These are phyloP conservation scores for Psittacula cyanocephala DNA, from an alignment of 2,113 vertebrate species.

Conservation along the genomic window DNA sequence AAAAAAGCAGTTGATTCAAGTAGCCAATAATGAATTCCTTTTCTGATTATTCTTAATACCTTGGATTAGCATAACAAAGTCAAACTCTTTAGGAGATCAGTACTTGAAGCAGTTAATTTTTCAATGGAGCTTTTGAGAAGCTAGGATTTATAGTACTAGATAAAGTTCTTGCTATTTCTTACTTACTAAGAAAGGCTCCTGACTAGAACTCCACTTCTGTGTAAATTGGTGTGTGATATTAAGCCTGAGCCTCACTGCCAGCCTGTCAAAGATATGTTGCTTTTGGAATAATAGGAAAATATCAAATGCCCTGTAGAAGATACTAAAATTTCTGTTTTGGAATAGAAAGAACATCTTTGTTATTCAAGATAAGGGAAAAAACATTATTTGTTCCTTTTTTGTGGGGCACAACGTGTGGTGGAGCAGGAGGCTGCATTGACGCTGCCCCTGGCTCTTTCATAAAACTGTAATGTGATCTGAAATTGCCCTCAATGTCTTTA, in stretches of 20 bases:
- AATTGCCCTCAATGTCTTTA: neutral
- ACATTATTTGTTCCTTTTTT: neutral
- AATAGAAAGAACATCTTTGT: neutral
- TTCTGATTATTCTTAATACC: slow-evolving; percentile 18
- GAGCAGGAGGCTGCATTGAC: neutral
- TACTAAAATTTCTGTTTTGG: neutral
- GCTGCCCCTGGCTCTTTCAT: neutral
- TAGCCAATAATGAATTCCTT: slow-evolving; percentile 10
- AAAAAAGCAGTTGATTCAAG: slow-evolving; percentile 48
- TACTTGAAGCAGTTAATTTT: slow-evolving; percentile 11
- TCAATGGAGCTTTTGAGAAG: neutral
- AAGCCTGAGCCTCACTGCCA: neutral
- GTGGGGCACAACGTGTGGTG: neutral
- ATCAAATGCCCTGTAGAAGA: neutral
- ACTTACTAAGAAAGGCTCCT: neutral
- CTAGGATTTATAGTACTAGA: neutral
- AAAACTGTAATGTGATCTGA: neutral
- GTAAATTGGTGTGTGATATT: neutral
- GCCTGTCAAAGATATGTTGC: neutral
- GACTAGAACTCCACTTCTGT: neutral
- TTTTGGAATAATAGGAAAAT: neutral
- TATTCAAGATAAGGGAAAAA: neutral
- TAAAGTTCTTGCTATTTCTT: neutral
- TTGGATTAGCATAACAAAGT: slow-evolving; percentile 51
- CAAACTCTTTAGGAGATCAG: neutral